Conservation (phyloP, 2,113 vertebrate genomes). For the Cyphomyrus discorhynchus region DNA sequence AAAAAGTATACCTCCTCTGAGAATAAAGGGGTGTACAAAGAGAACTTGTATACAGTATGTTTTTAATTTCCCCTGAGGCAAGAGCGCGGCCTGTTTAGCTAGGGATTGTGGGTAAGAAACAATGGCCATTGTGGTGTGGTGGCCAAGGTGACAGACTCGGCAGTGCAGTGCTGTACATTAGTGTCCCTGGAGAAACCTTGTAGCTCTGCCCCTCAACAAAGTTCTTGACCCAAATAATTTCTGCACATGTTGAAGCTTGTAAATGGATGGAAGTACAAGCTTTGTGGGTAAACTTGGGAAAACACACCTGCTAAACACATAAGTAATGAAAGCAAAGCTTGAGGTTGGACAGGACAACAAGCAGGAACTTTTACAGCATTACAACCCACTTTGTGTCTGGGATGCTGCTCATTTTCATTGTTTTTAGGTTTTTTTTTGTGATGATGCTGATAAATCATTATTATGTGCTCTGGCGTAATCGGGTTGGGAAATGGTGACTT, state of each 20-base stretch:
- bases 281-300: background rate
- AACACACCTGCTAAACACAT: background rate
- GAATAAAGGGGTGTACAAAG: background rate
- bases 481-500: background rate
- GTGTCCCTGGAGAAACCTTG: background rate
- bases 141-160: background rate
- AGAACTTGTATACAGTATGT: slow-evolving; percentile 5
- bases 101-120: background rate
- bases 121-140: background rate
- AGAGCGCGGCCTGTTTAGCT: background rate
- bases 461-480: background rate
- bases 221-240: background rate
- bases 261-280: background rate
- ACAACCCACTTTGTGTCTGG: background rate
- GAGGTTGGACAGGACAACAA: background rate
- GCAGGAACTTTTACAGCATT: background rate
- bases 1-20: background rate
- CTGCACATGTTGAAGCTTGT: background rate
- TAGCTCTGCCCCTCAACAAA: background rate
- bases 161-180: background rate
- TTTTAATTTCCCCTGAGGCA: slow-evolving; percentile 13
- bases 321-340: background rate
- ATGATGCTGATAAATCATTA: background rate
- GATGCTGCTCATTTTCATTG: background rate
- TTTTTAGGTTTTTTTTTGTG: background rate